Conservation (phyloP, 2,888 invertebrate species). For the Sphecodes monilicornis region DNA sequence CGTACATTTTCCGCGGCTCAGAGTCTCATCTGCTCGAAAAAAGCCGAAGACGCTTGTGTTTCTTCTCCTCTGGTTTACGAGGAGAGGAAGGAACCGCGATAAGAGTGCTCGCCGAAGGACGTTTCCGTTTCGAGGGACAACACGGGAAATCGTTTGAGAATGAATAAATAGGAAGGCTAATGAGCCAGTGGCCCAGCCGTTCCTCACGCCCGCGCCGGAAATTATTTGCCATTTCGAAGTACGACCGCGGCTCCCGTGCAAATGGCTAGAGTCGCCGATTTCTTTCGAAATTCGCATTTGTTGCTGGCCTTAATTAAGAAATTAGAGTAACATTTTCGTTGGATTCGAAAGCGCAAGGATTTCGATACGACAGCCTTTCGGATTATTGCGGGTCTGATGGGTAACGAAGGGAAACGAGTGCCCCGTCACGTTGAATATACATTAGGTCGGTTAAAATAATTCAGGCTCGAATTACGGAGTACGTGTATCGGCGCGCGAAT, state of each 20-base stretch:
- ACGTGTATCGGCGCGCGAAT: slow-evolving; percentile 49
- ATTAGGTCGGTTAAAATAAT: slow-evolving; percentile 39
- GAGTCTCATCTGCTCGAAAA: slow-evolving; percentile 19
- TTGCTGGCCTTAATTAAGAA: neutral
- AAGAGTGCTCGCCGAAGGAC: slow-evolving; percentile 62
- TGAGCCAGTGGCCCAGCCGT: slow-evolving; percentile 54
- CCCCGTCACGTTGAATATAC: slow-evolving; percentile 28
- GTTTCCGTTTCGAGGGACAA: slow-evolving; percentile 69
- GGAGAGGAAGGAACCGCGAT: slow-evolving; percentile 68
- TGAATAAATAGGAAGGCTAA: slow-evolving; percentile 70
- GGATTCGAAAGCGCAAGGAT: neutral
- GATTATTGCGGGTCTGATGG: slow-evolving; percentile 30
- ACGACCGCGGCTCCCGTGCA: neutral
- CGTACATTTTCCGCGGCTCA: neutral
- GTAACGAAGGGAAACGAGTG: slow-evolving; percentile 33
- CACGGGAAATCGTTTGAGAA: slow-evolving; percentile 68
- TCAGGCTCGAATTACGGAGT: slow-evolving; percentile 34
- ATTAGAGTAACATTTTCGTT: neutral
- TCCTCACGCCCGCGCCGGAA: slow-evolving; percentile 60
- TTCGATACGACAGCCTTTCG: neutral
- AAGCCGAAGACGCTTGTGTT: slow-evolving; percentile 20
- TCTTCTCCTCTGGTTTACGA: slow-evolving; percentile 62
- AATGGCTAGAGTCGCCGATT: neutral
- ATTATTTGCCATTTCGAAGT: slow-evolving; percentile 69
- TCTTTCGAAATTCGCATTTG: neutral